These are phyloP conservation scores for Semaprochilodus insignis DNA, from an alignment of 2,797 vertebrate genomes.

Conservation along the genomic window DNA sequence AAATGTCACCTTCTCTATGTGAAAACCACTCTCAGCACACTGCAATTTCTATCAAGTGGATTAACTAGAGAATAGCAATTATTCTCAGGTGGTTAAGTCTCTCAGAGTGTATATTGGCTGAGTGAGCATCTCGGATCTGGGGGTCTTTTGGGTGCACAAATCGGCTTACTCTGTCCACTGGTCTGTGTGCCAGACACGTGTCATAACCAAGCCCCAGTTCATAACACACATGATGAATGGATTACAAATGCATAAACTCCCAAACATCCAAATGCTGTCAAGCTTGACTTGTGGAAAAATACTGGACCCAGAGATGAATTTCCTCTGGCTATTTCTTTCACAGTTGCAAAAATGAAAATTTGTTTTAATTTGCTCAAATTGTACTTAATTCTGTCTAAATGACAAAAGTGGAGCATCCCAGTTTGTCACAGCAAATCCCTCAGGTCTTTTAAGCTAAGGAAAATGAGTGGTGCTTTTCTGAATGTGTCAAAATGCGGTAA, in stretches of 20 bases:
- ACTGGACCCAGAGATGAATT: neutral
- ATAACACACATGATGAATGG: conserved; percentile 19
- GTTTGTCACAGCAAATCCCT: neutral
- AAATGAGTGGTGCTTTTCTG: neutral
- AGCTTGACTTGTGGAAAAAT: conserved; percentile 29
- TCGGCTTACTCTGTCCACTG: conserved; percentile 37
- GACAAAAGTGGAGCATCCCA: neutral
- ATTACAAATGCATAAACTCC: conserved; percentile 22
- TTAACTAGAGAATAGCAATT: conserved; percentile 26
- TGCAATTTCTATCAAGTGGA: neutral
- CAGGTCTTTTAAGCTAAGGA: too few relatives aligned
- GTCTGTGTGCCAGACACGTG: conserved; percentile 47
- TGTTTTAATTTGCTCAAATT: neutral
- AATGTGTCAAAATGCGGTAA: neutral
- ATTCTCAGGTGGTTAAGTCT: conserved; percentile 35
- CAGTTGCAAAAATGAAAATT: neutral
- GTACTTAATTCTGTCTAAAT: neutral
- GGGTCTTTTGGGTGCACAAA: conserved; percentile 34
- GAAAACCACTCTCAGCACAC: neutral
- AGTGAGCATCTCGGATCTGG: conserved; percentile 31
- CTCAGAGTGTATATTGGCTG: conserved; percentile 11
- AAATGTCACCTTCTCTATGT: conserved; percentile 19
- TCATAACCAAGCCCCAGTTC: conserved; percentile 19
- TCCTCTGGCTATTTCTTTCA: neutral
- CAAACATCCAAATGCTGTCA: conserved; percentile 19